Conservation (phyloP, 1,140 invertebrate species). For the Drosophila triauraria region DNA sequence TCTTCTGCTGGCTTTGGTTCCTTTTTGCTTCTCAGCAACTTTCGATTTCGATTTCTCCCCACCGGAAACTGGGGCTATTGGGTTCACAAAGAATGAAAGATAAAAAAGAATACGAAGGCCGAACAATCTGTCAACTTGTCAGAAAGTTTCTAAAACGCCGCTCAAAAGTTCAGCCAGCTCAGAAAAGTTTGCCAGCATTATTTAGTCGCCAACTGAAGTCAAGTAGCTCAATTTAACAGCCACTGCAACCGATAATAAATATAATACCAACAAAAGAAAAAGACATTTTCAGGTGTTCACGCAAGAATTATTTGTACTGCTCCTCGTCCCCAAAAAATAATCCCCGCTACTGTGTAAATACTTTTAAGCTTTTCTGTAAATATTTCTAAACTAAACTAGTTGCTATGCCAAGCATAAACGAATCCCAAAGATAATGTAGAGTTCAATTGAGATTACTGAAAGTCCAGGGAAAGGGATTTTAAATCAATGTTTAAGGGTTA, state of each 20-base stretch:
- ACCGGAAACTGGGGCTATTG: slow-evolving; percentile 4
- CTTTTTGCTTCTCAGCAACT: slow-evolving; percentile 24
- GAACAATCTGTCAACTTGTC: slow-evolving; percentile 73
- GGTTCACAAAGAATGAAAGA: neutral
- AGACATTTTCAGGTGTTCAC: slow-evolving; percentile 82
- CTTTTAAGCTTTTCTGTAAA: slow-evolving; percentile 50
- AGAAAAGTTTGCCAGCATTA: slow-evolving; percentile 45
- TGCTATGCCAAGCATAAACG: slow-evolving; percentile 70
- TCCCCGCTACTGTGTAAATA: slow-evolving; percentile 41
- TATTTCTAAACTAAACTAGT: slow-evolving; percentile 27
- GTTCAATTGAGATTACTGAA: slow-evolving; percentile 28
- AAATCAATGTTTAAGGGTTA: neutral
- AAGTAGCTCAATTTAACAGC: slow-evolving; percentile 72
- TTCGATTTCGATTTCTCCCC: slow-evolving; percentile 46
- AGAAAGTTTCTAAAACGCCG: slow-evolving; percentile 55
- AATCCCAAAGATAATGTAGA: slow-evolving; percentile 27
- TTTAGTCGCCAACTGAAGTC: slow-evolving; percentile 30
- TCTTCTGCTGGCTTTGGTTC: slow-evolving; percentile 39
- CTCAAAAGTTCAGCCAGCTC: slow-evolving; percentile 57
- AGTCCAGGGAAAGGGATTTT: slow-evolving; percentile 20
- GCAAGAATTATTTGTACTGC: slow-evolving; percentile 59
- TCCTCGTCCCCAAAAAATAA: slow-evolving; percentile 3
- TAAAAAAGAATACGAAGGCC: slow-evolving; percentile 14
- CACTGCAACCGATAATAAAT: slow-evolving; percentile 25
- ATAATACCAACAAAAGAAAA: slow-evolving; percentile 41